Evolutionary conservation across 2,888 invertebrate genomes (phyloP).

Genomic region (Formica aserva): DNA sequence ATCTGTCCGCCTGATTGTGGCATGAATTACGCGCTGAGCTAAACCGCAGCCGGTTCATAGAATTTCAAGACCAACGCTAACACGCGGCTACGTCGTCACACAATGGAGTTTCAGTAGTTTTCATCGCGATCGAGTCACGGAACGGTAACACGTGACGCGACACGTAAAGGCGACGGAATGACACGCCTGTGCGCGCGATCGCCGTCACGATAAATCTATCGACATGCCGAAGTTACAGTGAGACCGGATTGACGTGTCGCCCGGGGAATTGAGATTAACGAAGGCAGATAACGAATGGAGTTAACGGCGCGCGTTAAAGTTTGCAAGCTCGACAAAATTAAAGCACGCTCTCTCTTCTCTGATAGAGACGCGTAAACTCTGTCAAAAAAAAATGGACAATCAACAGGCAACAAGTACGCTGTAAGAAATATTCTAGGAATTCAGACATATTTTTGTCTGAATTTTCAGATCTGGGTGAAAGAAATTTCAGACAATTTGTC

Average conservation of each 20-base stretch:
- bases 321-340: conserved; percentile 35
- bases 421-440: too few species aligned
- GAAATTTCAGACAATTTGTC: too few species aligned
- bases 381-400: background rate
- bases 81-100: background rate
- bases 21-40: conserved; percentile 6
- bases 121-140: conserved; percentile 32
- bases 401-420: background rate
- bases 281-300: conserved; percentile 69
- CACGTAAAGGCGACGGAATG: conserved; percentile 48
- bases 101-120: conserved; percentile 37
- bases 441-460: too few species aligned
- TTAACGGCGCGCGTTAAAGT: conserved; percentile 44
- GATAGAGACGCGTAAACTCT: background rate
- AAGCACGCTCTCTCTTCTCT: background rate
- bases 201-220: conserved; percentile 70
- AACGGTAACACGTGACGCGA: conserved; percentile 24
- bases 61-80: conserved; percentile 21
- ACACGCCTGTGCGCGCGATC: conserved; percentile 47
- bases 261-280: conserved; percentile 71
- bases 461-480: too few species aligned
- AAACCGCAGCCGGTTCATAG: background rate
- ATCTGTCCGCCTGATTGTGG: background rate
- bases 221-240: conserved; percentile 62
- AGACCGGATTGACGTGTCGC: conserved; percentile 63